phyloP scores from a whole-genome alignment of 2,113 vertebrate genomes.

The Pangasianodon gigas region DNA sequence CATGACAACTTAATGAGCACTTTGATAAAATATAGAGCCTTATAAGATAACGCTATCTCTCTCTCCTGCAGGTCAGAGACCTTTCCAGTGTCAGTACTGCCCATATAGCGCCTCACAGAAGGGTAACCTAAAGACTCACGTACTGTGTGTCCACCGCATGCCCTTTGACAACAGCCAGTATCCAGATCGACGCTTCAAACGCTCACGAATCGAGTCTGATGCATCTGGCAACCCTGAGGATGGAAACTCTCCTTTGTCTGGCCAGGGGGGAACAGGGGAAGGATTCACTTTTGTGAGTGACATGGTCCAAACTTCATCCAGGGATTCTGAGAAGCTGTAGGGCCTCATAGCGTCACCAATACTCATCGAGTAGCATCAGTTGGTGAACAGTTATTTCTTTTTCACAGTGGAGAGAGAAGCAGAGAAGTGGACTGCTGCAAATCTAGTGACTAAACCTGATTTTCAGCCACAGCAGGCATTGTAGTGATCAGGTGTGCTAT shows the following conservation, averaged over 20 bases:
- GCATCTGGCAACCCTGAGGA: slow-evolving; percentile 75
- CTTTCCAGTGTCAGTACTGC: slow-evolving; percentile 91
- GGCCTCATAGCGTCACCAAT: neutral
- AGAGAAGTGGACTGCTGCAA: neutral
- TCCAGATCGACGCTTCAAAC: slow-evolving; percentile 92
- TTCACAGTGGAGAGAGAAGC: neutral
- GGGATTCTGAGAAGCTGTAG: slow-evolving; percentile 13
- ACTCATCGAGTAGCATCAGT: neutral
- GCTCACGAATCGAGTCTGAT: slow-evolving; percentile 80
- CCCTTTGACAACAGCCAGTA: slow-evolving; percentile 97
- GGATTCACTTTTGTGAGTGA: slow-evolving; percentile 67
- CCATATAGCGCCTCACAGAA: slow-evolving; percentile 95
- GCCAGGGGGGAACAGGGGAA: slow-evolving; percentile 63
- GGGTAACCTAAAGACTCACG: slow-evolving; percentile 95
- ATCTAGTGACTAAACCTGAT: neutral
- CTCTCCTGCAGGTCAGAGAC: slow-evolving; percentile 77
- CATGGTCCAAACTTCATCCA: neutral
- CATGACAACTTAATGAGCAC: neutral
- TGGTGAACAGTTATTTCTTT: neutral
- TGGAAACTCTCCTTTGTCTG: slow-evolving; percentile 14
- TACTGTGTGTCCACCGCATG: slow-evolving; percentile 93
- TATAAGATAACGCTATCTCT: slow-evolving; percentile 43
- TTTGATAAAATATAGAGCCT: neutral
- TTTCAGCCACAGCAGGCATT: slow-evolving; percentile 11
- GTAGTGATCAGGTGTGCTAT: slow-evolving; percentile 29